Evolutionary conservation across 2,888 invertebrate genomes (phyloP), one percentile per base, ranked within the genome.

Genomic region (Cephus rjabovi): DNA sequence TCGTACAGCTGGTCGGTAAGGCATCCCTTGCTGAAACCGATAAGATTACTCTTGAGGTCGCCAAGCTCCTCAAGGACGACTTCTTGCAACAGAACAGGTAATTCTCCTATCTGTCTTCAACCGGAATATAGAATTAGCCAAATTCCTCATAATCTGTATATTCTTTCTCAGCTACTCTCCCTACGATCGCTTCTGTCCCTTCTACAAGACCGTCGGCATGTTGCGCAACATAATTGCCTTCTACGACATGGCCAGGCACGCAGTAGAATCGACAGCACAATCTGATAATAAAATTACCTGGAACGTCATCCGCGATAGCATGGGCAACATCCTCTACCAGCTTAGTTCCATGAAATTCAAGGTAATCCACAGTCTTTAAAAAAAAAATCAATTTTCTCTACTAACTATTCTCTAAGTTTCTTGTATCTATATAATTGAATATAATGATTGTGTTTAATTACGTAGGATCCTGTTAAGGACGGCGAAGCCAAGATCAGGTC

Each of bases 201-300:
- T 99, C 95, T 99, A 99, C 95, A 99, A 99, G 94, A 99, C 99
- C 30, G 98, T 98, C 80, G 99, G 98, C 86, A 99, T 99, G 99
- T 92, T 99, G 91, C 96, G 95, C 92, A 99, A 99, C 94, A 98
- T 99, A 93, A 98, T 99, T 90, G 94, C 97, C 77, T 98, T 99
- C 93, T 99, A 99, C 93, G 99, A 99, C 92, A 96, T 99, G 96
- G 96, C 99, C 68, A 95, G 98, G 82, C 99, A 99, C 92, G 97
- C 99, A 1, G 99, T 99, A 1, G 99, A 99, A 93, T 96, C 97
- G 82, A 99, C 99, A 37, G 98, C 99, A 77, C 99, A 99, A 93
- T 98, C 98, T 73, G 99, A 99, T 92, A 98, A 99, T 94, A 99
- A 99, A 94, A 96, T 98, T 90, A 99, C 99, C 81, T 99, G 99